These are phyloP conservation scores for Oxygymnocypris stewartii DNA, from an alignment of 2,113 vertebrate genomes.

Conservation along the genomic window DNA sequence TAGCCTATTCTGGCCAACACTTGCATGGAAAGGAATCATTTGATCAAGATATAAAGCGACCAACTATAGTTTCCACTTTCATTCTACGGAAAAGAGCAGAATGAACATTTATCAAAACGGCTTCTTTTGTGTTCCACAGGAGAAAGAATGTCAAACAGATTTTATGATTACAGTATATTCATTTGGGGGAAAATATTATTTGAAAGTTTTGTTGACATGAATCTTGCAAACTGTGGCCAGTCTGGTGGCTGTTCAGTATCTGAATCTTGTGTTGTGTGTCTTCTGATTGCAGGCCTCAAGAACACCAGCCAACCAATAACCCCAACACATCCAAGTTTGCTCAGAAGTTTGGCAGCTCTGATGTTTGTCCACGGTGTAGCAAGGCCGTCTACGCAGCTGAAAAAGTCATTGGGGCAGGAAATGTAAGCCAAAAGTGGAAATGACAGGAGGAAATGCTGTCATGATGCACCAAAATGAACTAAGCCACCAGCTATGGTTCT, in stretches of 20 bases:
- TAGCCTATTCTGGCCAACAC: too few relatives aligned
- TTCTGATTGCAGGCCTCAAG: constrained; percentile 55
- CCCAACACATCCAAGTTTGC: constrained; percentile 83
- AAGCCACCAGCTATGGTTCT: neutral
- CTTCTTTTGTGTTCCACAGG: neutral
- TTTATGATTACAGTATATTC: neutral
- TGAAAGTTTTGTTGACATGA: neutral
- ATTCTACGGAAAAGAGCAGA: neutral
- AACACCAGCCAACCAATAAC: constrained; percentile 84
- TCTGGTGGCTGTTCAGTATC: neutral
- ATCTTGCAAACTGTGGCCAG: neutral
- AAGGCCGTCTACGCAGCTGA: constrained; percentile 90
- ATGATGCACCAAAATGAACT: neutral
- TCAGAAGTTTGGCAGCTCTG: constrained; percentile 84
- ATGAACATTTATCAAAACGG: neutral
- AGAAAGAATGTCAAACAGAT: neutral
- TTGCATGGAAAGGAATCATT: too few relatives aligned
- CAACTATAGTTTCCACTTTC: neutral
- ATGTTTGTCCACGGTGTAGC: constrained; percentile 87
- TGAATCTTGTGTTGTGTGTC: neutral
- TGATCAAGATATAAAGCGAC: too few relatives aligned
- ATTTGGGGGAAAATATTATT: too few relatives aligned
- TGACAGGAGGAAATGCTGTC: neutral
- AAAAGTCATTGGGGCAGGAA: constrained; percentile 92
- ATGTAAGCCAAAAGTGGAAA: constrained; percentile 73